A percentile compares a stretch with the other conserved stretches of the same genome.
Conservation (phyloP, 1,140 invertebrate genomes). For the Apis cerana region DNA sequence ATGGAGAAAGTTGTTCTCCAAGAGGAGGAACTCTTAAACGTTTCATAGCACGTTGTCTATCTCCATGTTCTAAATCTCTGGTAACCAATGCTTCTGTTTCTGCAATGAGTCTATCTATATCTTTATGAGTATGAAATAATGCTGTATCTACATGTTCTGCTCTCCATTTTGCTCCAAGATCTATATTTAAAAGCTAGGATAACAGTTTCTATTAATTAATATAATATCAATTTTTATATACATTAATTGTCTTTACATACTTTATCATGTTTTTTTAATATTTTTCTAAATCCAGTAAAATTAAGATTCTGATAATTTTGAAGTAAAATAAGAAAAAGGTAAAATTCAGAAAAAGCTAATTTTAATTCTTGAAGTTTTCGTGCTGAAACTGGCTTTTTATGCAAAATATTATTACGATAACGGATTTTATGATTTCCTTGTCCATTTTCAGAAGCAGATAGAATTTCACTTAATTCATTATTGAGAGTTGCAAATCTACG, state of each 20-base stretch:
- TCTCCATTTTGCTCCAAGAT: constrained; percentile 87
- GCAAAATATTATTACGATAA: constrained; percentile 78
- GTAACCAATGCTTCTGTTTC: constrained; percentile 93
- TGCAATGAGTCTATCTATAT: constrained; percentile 92
- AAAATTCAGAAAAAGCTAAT: constrained; percentile 95
- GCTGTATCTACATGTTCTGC: constrained; percentile 90
- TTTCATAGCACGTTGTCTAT: constrained; percentile 93
- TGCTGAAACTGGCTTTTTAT: constrained; percentile 81
- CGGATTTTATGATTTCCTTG: constrained; percentile 82
- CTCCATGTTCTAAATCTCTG: constrained; percentile 90
- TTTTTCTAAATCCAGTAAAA: constrained; percentile 96
- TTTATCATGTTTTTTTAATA: constrained; percentile 97
- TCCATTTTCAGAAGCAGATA: constrained; percentile 76
- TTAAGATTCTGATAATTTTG: constrained; percentile 91
- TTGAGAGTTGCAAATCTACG: constrained; percentile 89
- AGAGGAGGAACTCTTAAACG: constrained; percentile 91
- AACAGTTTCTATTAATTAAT: not conserved
- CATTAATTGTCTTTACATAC: constrained; percentile 73
- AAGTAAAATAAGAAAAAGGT: constrained; percentile 91
- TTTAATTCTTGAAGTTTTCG: constrained; percentile 92
- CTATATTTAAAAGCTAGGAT: constrained; percentile 82
- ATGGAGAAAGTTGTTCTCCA: constrained; percentile 90
- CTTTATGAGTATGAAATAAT: constrained; percentile 93
- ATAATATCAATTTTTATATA: not conserved
- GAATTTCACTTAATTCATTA: constrained; percentile 85